A percentile compares a stretch with the other conserved stretches of the same genome.
Conservation (phyloP, 2,888 invertebrate genomes). For the Physocephala rufipes region DNA sequence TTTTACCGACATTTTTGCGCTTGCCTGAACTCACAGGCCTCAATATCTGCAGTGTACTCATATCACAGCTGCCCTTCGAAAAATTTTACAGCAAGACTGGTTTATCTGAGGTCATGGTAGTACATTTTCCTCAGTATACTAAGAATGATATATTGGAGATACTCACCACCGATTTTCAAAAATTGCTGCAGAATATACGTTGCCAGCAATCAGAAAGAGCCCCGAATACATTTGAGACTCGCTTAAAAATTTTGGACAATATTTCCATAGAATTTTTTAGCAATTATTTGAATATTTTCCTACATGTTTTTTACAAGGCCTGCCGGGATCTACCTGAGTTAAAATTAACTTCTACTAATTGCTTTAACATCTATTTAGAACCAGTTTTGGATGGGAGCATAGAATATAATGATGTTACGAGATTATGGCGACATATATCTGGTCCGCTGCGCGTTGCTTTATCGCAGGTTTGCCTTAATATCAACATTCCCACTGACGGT, state of each 20-base stretch:
- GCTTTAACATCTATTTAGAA: conserved; percentile 80
- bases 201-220: conserved; percentile 13
- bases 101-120: conserved; percentile 74
- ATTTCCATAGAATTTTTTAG: conserved; percentile 70
- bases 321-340: conserved; percentile 88
- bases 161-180: conserved; percentile 63
- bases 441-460: conserved; percentile 79
- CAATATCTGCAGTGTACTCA: conserved; percentile 78
- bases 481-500: background rate
- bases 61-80: conserved; percentile 82
- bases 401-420: conserved; percentile 72
- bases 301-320: conserved; percentile 84
- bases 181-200: conserved; percentile 38
- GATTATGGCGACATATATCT: conserved; percentile 83
- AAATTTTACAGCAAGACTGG: conserved; percentile 80
- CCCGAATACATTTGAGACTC: conserved; percentile 47
- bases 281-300: conserved; percentile 82
- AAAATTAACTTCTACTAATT: conserved; percentile 79
- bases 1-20: conserved; percentile 77
- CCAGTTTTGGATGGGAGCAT: conserved; percentile 77
- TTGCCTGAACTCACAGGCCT: conserved; percentile 77
- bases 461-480: conserved; percentile 79
- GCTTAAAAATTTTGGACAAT: conserved; percentile 55
- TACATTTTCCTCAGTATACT: conserved; percentile 84
- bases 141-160: conserved; percentile 73